Evolutionary conservation across 2,888 invertebrate genomes (phyloP).

Genomic region (Heliconius aoede): DNA sequence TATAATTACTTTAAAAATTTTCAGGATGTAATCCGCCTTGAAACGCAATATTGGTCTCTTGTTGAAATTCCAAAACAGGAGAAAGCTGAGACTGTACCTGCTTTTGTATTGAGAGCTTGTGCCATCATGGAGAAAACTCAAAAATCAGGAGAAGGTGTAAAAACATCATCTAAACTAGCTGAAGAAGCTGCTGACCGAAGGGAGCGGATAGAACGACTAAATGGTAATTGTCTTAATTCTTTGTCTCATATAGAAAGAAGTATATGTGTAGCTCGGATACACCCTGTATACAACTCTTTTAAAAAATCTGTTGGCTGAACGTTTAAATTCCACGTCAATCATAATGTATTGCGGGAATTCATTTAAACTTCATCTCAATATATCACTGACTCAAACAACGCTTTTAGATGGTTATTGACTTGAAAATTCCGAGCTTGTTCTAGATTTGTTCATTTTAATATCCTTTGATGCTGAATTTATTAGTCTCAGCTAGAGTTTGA

Average conservation of each 20-base stretch:
- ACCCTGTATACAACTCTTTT: too few relatives aligned
- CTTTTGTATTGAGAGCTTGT: constrained; percentile 95
- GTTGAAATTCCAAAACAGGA: constrained; percentile 97
- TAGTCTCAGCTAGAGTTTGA: background rate
- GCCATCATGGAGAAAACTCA: constrained; percentile 96
- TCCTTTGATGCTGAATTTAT: background rate
- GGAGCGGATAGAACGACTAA: constrained; percentile 93
- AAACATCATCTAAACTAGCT: constrained; percentile 91
- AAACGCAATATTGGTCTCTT: constrained; percentile 96
- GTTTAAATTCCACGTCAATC: constrained; percentile 21
- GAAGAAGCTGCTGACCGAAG: constrained; percentile 93
- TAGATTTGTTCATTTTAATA: background rate
- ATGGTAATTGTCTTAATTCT: constrained; percentile 83
- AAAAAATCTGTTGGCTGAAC: background rate
- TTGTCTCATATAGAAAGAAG: background rate
- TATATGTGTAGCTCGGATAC: too few relatives aligned
- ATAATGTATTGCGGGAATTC: constrained; percentile 16
- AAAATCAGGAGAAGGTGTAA: constrained; percentile 94
- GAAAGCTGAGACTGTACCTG: constrained; percentile 96
- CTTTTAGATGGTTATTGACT: constrained; percentile 41
- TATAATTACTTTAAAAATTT: background rate
- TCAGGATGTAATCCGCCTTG: constrained; percentile 93
- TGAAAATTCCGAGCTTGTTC: constrained; percentile 37
- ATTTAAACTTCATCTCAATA: constrained; percentile 12
- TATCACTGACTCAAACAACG: constrained; percentile 45